Conservation (phyloP, 2,888 invertebrate genomes). For the Cactoblastis cactorum region DNA sequence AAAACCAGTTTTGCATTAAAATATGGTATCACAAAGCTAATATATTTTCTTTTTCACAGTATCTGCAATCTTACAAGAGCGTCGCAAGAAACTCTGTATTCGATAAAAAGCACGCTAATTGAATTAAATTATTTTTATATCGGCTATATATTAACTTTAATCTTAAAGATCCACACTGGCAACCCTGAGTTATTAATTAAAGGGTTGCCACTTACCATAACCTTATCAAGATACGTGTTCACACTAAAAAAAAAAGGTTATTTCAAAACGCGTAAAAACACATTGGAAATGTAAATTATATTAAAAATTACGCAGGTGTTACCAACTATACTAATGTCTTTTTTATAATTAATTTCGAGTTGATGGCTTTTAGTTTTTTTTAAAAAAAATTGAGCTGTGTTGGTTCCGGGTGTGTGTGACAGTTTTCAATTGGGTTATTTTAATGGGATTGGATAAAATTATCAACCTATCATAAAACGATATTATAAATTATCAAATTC, state of each 20-base stretch:
- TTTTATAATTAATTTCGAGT: conserved; percentile 48
- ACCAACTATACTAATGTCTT: conserved; percentile 35
- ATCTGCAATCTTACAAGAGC: too few relatives aligned
- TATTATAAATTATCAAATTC: too few relatives aligned
- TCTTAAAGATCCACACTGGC: not conserved
- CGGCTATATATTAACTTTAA: not conserved
- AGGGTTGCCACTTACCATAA: conserved; percentile 10
- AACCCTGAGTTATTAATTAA: conserved; percentile 12
- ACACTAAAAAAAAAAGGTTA: conserved; percentile 20
- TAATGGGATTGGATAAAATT: too few relatives aligned
- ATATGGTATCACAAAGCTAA: too few relatives aligned
- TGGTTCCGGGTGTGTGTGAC: not conserved
- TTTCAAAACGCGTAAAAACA: conserved; percentile 22
- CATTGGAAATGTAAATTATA: conserved; percentile 22
- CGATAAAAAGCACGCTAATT: not conserved
- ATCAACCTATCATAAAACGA: too few relatives aligned
- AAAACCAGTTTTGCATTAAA: too few relatives aligned
- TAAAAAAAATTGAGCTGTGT: not conserved
- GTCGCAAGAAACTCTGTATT: not conserved
- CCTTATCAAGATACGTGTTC: conserved; percentile 10
- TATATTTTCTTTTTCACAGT: too few relatives aligned
- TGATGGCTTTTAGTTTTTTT: conserved; percentile 40
- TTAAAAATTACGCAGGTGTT: conserved; percentile 38
- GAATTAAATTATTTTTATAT: not conserved
- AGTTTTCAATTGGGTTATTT: too few relatives aligned